A percentile compares a stretch with the other conserved stretches of the same genome.
phyloP scores from a whole-genome alignment of 2,888 invertebrate species.

The Philereme vetulata region DNA sequence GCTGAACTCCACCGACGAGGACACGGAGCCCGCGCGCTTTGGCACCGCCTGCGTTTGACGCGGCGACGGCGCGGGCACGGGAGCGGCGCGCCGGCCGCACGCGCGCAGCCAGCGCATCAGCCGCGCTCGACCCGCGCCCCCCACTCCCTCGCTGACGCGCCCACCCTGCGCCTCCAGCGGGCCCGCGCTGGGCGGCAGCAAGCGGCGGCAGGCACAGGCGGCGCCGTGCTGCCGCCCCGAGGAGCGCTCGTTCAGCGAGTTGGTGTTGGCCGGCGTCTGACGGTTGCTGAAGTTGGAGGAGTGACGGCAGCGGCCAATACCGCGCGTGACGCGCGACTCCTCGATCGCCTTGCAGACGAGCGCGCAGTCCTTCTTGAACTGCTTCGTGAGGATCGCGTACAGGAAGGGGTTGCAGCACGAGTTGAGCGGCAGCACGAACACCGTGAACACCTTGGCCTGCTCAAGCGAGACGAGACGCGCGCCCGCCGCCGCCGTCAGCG shows the following conservation, averaged over 20 bases:
- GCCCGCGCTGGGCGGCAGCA: slow-evolving; percentile 89
- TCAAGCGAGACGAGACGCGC: slow-evolving; percentile 95
- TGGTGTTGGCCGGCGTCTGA: slow-evolving; percentile 94
- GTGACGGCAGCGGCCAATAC: slow-evolving; percentile 93
- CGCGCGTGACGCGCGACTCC: slow-evolving; percentile 94
- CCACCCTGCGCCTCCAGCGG: slow-evolving; percentile 78
- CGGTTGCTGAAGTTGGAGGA: slow-evolving; percentile 94
- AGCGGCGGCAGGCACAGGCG: slow-evolving; percentile 80
- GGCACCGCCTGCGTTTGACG: slow-evolving; percentile 66
- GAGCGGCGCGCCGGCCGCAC: slow-evolving; percentile 50
- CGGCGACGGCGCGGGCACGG: slow-evolving; percentile 48
- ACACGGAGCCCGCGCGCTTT: slow-evolving; percentile 90
- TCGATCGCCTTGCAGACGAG: slow-evolving; percentile 98
- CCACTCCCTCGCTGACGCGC: slow-evolving; percentile 44
- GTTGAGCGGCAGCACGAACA: slow-evolving; percentile 97
- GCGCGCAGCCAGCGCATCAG: slow-evolving; percentile 69
- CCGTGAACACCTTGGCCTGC: slow-evolving; percentile 97
- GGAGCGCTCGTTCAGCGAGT: slow-evolving; percentile 88
- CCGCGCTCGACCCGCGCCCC: slow-evolving; percentile 64
- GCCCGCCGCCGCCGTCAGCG: slow-evolving; percentile 96
- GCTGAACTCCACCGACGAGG: slow-evolving; percentile 95
- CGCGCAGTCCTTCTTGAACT: slow-evolving; percentile 98
- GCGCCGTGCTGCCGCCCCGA: slow-evolving; percentile 89
- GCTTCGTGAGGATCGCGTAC: slow-evolving; percentile 98
- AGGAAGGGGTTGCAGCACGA: slow-evolving; percentile 99